Evolutionary conservation across 2,113 vertebrate species (phyloP), one percentile per base, ranked within the genome.

Genomic region (Chaetops frenatus): DNA sequence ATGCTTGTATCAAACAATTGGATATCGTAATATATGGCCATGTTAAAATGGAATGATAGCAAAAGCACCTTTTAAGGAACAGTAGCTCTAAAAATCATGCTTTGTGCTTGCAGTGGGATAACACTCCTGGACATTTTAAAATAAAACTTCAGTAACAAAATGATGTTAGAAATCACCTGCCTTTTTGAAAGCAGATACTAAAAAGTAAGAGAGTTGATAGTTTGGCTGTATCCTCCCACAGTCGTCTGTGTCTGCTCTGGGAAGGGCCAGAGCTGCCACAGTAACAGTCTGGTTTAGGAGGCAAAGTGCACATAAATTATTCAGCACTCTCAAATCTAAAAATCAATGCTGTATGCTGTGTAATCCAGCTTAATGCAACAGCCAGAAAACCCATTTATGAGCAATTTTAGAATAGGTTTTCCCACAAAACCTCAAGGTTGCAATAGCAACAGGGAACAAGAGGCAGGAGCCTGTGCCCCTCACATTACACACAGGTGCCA

Each of bases 401-500:
- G 61, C 83, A 60, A 28, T 77, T 96, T 88, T 11, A 78, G 61
- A 81, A 76, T 8, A 92, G 51, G 29, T 40, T 92, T 66, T 54
- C 82, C 86, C 64, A 51, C 54, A 81, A 29, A 90, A 64, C 74
- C n/a, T 38, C 38, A 8, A 48, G 64, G 86, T 7, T 22, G 56
- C 85, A 94, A 45, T 21, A 72, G 78, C 27, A 69, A 14, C n/a
- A 22, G 3, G 3, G 86, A 78, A 50, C 10, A 47, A n/a, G 74
- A 51, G 27, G n/a, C 1, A 10, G 1, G 15, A 62, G 67, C 51
- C 66, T 25, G 23, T 29, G 51, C 40, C 42, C 42, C 15, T 29
- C 8, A 0, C 0, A 4, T 14, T 9, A 31, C 1, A 1, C 3
- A 5, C 60, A 21, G 17, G 38, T n/a, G 21, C 33, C 4, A 0